Percentiles rank a stretch among this genome's conserved stretches.
These are phyloP conservation scores for Sphyrna mokarran DNA, from an alignment of 2,113 vertebrate species.

Conservation along the genomic window DNA sequence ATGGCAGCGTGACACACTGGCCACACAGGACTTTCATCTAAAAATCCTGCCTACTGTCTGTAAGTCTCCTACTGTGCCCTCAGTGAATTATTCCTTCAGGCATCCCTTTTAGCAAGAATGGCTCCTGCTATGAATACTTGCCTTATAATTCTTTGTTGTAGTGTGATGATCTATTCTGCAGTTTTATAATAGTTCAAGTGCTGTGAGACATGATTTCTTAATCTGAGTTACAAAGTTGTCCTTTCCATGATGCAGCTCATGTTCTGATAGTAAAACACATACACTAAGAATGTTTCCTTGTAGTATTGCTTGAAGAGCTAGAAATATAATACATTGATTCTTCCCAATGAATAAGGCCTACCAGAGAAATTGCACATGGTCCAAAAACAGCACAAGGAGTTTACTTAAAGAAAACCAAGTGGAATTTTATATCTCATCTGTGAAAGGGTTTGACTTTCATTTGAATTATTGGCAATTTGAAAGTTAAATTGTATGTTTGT, in stretches of 20 bases:
- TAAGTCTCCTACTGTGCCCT: background rate
- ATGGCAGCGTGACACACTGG: too few relatives aligned
- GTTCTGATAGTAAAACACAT: background rate
- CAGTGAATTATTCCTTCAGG: background rate
- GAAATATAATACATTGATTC: too few relatives aligned
- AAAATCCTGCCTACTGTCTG: background rate
- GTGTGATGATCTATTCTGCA: background rate
- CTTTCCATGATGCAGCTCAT: background rate
- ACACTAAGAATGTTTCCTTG: background rate
- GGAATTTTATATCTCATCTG: background rate
- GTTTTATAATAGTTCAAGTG: background rate
- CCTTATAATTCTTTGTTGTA: background rate
- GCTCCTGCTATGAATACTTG: background rate
- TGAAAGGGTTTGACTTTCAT: background rate
- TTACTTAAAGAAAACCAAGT: background rate
- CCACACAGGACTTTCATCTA: too few relatives aligned
- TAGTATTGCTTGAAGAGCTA: background rate
- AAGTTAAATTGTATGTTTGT: background rate
- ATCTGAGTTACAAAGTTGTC: background rate
- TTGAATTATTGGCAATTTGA: background rate
- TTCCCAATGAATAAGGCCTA: too few relatives aligned
- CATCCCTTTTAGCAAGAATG: background rate
- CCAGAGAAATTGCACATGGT: background rate
- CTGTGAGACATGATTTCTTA: background rate
- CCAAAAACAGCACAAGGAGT: background rate